phyloP scores from a whole-genome alignment of 1,140 invertebrate species.

The Vanessa atalanta region DNA sequence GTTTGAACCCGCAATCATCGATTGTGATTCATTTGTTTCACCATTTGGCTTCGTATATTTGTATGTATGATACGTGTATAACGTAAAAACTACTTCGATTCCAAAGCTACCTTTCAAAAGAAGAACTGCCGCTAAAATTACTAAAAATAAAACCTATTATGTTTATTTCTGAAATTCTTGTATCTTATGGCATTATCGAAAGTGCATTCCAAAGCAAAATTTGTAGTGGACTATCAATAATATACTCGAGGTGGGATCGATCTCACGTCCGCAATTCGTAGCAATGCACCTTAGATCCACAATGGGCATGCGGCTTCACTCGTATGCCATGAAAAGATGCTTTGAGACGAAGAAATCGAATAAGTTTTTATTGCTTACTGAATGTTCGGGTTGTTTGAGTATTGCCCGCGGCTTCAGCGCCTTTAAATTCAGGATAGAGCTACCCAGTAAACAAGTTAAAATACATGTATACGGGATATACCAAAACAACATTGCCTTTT shows the following conservation, averaged over 20 bases:
- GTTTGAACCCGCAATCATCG: no score
- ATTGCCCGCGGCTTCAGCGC: not conserved
- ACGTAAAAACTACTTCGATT: no score
- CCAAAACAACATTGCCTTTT: no score
- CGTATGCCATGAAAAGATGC: conserved; percentile 22
- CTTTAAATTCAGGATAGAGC: conserved; percentile 1
- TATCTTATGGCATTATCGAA: not conserved
- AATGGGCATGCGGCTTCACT: conserved; percentile 19
- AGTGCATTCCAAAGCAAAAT: not conserved
- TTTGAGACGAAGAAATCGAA: conserved; percentile 29
- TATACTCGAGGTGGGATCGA: conserved; percentile 26
- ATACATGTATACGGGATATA: not conserved
- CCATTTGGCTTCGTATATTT: no score
- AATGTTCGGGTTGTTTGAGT: not conserved
- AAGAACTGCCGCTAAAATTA: no score
- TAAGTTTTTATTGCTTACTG: conserved; percentile 24
- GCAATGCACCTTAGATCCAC: conserved; percentile 24
- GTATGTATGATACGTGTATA: no score
- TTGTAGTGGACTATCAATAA: conserved; percentile 10
- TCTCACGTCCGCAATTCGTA: conserved; percentile 24
- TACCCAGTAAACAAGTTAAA: not conserved
- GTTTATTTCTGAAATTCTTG: no score
- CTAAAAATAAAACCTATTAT: no score
- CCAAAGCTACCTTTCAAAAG: no score
- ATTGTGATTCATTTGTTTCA: no score